Percentiles rank a stretch among this genome's conserved stretches.
Evolutionary conservation across 92 coral and sea anemone genomes (phyloP).

Genomic region (Parazoanthus swiftii): DNA sequence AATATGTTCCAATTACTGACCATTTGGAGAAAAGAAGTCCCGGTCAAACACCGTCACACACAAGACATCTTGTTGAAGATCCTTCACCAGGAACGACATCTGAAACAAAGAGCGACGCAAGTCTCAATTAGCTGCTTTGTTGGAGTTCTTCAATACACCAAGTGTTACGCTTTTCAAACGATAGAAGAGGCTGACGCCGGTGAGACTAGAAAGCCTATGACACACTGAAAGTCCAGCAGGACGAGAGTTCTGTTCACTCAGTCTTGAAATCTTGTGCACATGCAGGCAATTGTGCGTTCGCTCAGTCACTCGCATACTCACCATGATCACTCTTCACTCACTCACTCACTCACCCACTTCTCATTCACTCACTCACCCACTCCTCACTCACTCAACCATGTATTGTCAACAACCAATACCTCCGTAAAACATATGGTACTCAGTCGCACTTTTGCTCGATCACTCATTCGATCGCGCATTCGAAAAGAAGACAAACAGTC

Average conservation of each 20-base stretch:
- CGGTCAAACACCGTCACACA: slow-evolving; percentile 96
- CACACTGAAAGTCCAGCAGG: too few relatives aligned
- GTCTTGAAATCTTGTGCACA: neutral
- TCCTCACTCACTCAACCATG: neutral
- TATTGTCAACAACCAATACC: too few relatives aligned
- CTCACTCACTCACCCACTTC: neutral
- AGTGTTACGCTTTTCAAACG: too few relatives aligned
- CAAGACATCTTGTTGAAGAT: slow-evolving; percentile 88
- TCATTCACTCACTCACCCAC: neutral
- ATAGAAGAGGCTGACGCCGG: too few relatives aligned
- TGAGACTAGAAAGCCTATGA: too few relatives aligned
- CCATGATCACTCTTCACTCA: too few relatives aligned
- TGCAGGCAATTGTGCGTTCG: neutral
- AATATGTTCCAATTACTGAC: slow-evolving; percentile 45
- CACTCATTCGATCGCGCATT: neutral
- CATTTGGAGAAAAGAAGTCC: slow-evolving; percentile 94
- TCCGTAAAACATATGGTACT: neutral
- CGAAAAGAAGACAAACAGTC: too few relatives aligned
- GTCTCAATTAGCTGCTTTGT: neutral
- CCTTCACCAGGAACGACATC: slow-evolving; percentile 83
- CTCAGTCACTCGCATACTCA: neutral
- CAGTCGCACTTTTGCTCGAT: neutral
- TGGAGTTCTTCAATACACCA: neutral
- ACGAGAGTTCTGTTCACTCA: neutral
- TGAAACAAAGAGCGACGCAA: slow-evolving; percentile 8